Percentiles rank a stretch among this genome's conserved stretches.
Conservation (phyloP, 1,140 invertebrate species). For the Dendroctonus ponderosae region DNA sequence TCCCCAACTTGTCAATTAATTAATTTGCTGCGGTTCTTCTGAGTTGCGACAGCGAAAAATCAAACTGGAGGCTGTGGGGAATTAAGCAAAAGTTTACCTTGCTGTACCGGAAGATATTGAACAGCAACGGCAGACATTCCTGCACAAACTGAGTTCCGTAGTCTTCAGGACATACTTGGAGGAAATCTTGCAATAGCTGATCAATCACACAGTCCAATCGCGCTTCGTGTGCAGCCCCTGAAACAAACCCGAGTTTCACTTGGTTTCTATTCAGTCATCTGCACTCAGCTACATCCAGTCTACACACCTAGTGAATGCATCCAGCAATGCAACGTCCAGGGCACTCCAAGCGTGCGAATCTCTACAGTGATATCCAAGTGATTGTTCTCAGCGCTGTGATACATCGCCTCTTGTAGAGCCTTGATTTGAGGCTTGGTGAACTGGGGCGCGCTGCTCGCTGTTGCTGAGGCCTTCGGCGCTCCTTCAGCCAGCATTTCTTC, state of each 20-base stretch:
- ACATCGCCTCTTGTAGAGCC: constrained; percentile 87
- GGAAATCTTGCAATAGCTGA: constrained; percentile 85
- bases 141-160: constrained; percentile 86
- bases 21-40: too few relatives aligned
- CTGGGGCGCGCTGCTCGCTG: constrained; percentile 51
- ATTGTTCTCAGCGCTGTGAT: constrained; percentile 86
- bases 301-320: constrained; percentile 69
- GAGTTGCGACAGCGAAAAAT: too few relatives aligned
- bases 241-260: constrained; percentile 1
- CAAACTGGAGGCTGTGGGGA: too few relatives aligned
- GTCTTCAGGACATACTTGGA: constrained; percentile 81
- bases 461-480: constrained; percentile 36
- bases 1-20: too few relatives aligned
- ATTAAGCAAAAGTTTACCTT: constrained; percentile 74
- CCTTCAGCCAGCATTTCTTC: constrained; percentile 86
- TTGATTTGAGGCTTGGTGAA: constrained; percentile 82
- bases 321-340: constrained; percentile 90
- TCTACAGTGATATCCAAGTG: constrained; percentile 86
- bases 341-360: constrained; percentile 75
- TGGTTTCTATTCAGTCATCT: too few relatives aligned
- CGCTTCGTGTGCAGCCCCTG: constrained; percentile 74
- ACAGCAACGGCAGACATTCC: constrained; percentile 83
- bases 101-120: constrained; percentile 86
- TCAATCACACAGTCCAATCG: constrained; percentile 83
- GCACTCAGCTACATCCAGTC: constrained; percentile 35